Evolutionary conservation across 2,113 vertebrate genomes (phyloP).

Genomic region (Irena cyanogastra): DNA sequence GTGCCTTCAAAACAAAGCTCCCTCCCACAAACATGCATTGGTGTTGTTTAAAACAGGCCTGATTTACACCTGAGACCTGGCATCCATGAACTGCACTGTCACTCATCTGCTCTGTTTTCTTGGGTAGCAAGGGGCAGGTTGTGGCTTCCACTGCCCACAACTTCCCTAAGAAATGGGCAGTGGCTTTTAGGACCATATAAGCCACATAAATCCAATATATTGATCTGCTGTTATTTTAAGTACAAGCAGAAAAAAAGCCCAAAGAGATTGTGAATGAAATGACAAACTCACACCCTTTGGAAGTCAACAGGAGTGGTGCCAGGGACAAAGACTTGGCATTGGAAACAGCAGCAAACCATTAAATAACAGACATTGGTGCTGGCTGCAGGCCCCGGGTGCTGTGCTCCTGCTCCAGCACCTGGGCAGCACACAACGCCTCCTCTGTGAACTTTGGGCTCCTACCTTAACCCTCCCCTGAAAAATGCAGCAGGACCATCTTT

Average conservation of each 20-base stretch:
- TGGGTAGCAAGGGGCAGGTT: not conserved
- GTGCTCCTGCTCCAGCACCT: not conserved
- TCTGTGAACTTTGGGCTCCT: not conserved
- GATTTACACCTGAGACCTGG: not conserved
- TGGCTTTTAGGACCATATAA: not conserved
- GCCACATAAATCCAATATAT: not conserved
- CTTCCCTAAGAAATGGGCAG: not conserved
- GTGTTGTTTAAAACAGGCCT: not conserved
- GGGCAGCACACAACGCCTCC: not conserved
- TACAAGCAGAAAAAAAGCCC: not conserved
- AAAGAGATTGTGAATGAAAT: not conserved
- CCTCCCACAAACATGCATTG: not conserved
- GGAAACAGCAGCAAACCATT: not conserved
- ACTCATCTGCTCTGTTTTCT: not conserved
- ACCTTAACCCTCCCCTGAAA: not conserved
- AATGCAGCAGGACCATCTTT: not conserved
- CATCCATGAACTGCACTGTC: not conserved
- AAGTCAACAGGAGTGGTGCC: slow-evolving; percentile 8
- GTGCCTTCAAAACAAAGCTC: not conserved
- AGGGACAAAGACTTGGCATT: not conserved
- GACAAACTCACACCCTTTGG: not conserved
- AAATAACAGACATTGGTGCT: not conserved
- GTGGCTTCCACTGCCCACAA: not conserved
- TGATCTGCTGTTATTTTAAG: not conserved
- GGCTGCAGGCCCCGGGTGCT: not conserved